phyloP scores from a whole-genome alignment of 2,797 vertebrate genomes.

The Chelon auratus region DNA sequence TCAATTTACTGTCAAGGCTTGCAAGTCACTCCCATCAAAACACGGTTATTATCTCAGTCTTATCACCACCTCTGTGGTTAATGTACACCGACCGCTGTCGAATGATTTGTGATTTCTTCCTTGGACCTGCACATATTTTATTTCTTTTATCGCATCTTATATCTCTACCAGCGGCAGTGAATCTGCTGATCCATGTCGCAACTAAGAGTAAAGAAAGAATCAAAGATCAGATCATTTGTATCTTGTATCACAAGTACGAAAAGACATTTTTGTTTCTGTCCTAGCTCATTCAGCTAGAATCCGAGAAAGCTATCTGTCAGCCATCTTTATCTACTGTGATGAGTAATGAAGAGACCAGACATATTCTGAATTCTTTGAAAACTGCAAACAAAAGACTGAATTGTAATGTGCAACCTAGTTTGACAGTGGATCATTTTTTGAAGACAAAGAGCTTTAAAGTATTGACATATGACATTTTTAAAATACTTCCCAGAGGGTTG shows the following conservation, averaged over 20 bases:
- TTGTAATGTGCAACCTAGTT: not conserved
- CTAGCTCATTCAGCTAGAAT: not conserved
- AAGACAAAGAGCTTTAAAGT: not conserved
- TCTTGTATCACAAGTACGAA: not conserved
- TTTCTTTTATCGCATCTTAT: constrained; percentile 2
- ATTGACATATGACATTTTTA: too few species aligned
- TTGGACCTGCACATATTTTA: constrained; percentile 3
- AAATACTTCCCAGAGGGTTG: too few species aligned
- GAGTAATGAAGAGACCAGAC: constrained; percentile 10
- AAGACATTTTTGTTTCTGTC: constrained; percentile 3
- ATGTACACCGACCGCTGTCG: constrained; percentile 18
- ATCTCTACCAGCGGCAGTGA: not conserved
- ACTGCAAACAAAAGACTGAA: constrained; percentile 3
- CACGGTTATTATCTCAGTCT: constrained; percentile 6
- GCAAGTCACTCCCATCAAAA: not conserved
- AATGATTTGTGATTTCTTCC: constrained; percentile 44
- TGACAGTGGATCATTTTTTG: not conserved
- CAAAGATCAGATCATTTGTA: constrained; percentile 14
- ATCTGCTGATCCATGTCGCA: not conserved
- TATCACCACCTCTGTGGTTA: constrained; percentile 41
- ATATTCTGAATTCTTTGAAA: constrained; percentile 16
- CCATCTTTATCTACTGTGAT: not conserved
- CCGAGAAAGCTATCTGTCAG: constrained; percentile 13
- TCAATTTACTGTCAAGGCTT: not conserved
- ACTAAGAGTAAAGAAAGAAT: constrained; percentile 7